Evolutionary conservation across 2,113 vertebrate species (phyloP), one percentile per base, ranked within the genome.

Genomic region (Amphiprion percula): DNA sequence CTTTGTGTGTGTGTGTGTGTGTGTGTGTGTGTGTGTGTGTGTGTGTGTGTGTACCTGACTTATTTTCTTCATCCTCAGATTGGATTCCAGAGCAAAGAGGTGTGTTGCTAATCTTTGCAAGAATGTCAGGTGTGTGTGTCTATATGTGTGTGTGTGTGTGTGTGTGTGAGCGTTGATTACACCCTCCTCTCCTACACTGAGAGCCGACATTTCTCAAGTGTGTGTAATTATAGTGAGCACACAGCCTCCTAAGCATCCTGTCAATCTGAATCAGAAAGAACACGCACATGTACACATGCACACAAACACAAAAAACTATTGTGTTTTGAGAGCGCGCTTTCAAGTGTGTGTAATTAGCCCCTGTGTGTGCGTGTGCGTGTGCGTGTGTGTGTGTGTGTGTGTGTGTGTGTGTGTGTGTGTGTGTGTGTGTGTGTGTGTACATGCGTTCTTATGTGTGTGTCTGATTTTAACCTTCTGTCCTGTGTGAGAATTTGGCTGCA

Each of bases 201-300:
- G 92, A 92, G 87, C 84, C 85, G 85, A 84, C 87, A 90, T 92
- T 94, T 93, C 92, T 93, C 93, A 90, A 93, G 93, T 92, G 90
- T 90, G 87, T 93, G 93, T 94, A 94, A 94, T 95, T 95, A 94
- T 77, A 92, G 93, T 92, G 88, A 93, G 91, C 90, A 80, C 87
- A 92, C 84, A 86, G 85, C 91, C 91, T 94, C 91, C 92, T 94
- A 91, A 92, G 87, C 91, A 88, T 92, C 87, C 90, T 94, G 93
- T 94, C 94, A 95, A 93, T 94, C 94, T 90, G 69, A 94, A 93
- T 94, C 92, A 92, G 80, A 91, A 91, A 86, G 83, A 86, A 90
- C 84, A 86, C 86, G 84, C 86, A 89, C 85, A 81, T 52, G 44
- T 64, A 82, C 78, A 68, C 73, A 78, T 21, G 37, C 83, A 80